These are phyloP conservation scores for Noctilio leporinus DNA, from an alignment of 2,113 vertebrate genomes.

Conservation along the genomic window DNA sequence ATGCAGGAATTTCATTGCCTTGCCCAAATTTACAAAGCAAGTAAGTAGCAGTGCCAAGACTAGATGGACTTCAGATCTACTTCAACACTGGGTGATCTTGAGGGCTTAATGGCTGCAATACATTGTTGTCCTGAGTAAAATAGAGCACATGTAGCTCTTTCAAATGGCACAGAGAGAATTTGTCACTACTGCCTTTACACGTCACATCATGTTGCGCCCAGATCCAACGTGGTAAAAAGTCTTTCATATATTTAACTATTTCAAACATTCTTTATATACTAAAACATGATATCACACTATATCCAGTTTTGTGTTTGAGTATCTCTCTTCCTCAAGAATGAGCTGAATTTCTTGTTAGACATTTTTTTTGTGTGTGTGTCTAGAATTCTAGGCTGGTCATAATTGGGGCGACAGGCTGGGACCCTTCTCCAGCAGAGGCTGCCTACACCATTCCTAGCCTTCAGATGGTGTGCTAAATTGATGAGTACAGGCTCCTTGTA, in stretches of 20 bases:
- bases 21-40: constrained; percentile 30
- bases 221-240: background rate
- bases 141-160: background rate
- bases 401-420: background rate
- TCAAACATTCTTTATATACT: background rate
- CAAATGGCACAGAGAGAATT: background rate
- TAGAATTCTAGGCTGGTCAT: background rate
- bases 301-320: background rate
- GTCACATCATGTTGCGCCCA: background rate
- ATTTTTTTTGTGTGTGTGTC: background rate
- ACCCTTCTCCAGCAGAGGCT: background rate
- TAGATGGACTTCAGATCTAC: background rate
- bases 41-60: background rate
- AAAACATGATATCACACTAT: background rate
- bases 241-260: background rate
- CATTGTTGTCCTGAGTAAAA: background rate
- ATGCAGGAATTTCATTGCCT: constrained; percentile 2
- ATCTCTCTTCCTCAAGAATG: background rate
- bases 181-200: background rate
- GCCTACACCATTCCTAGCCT: background rate
- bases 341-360: background rate
- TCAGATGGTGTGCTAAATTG: background rate
- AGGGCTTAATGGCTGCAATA: background rate
- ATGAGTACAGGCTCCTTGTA: background rate
- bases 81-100: background rate